Evolutionary conservation across 2,113 vertebrate genomes (phyloP).

Genomic region (Pantherophis guttatus): DNA sequence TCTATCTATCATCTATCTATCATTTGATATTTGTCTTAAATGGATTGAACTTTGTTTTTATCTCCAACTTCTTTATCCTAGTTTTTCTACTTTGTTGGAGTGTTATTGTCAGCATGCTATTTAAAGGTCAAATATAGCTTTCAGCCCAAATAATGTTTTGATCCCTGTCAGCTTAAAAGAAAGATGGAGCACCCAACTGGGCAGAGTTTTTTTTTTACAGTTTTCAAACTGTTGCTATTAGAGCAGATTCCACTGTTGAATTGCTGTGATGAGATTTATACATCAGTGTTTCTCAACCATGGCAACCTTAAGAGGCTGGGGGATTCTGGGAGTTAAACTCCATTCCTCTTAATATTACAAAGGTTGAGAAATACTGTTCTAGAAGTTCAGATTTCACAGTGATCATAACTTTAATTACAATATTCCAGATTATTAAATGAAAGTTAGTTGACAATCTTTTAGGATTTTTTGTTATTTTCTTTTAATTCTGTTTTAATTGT

Average conservation of each 20-base stretch:
- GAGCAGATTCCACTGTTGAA: neutral
- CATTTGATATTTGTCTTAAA: neutral
- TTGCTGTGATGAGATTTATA: neutral
- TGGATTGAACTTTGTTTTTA: neutral
- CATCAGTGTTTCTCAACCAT: neutral
- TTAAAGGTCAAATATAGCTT: neutral
- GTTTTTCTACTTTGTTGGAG: neutral
- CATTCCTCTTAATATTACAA: neutral
- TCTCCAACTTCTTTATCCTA: neutral
- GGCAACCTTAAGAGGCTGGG: neutral
- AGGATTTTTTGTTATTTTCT: neutral
- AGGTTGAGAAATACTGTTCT: neutral
- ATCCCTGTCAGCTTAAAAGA: neutral
- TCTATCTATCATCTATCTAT: too few relatives aligned
- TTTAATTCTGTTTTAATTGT: neutral
- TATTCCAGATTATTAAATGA: slow-evolving; percentile 31
- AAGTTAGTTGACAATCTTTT: slow-evolving; percentile 42
- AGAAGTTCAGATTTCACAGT: neutral
- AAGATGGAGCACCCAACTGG: neutral
- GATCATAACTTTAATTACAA: neutral
- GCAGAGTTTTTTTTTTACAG: neutral
- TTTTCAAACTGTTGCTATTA: neutral
- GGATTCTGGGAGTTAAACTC: neutral
- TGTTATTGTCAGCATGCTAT: neutral
- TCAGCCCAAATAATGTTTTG: neutral